phyloP scores from a whole-genome alignment of 2,888 invertebrate species.

The Nasonia oneida region DNA sequence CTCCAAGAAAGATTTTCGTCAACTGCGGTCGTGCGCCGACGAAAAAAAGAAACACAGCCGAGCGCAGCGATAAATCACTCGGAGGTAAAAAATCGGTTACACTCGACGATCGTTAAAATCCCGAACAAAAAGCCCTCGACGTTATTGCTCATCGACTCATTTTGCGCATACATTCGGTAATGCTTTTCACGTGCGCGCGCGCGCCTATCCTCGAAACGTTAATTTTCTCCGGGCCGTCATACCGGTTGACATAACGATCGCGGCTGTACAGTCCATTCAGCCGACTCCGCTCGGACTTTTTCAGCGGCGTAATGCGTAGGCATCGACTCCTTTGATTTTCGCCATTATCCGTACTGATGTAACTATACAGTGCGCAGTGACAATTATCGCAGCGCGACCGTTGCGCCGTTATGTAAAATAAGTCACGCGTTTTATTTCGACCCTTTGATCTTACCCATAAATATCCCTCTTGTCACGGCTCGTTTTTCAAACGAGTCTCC shows the following conservation, averaged over 20 bases:
- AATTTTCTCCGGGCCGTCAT: background rate
- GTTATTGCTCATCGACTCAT: background rate
- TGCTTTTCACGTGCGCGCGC: background rate
- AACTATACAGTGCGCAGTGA: background rate
- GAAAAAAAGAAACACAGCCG: background rate
- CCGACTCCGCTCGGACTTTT: background rate
- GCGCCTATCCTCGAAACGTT: background rate
- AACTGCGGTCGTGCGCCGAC: no score
- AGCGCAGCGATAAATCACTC: background rate
- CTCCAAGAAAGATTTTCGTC: background rate
- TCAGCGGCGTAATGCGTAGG: background rate
- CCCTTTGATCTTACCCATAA: background rate
- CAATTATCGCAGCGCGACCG: background rate
- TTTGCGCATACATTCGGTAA: background rate
- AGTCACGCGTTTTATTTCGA: background rate
- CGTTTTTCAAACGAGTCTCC: background rate
- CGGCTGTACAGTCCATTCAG: background rate
- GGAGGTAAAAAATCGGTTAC: background rate
- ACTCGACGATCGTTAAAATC: background rate
- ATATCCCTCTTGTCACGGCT: background rate
- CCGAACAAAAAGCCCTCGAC: background rate
- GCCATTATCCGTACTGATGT: slow-evolving; percentile 11
- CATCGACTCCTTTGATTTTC: slow-evolving; percentile 17
- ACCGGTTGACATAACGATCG: background rate
- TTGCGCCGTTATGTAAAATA: background rate